Conservation (phyloP, 2,888 invertebrate genomes). For the Cremastinae sp. region DNA sequence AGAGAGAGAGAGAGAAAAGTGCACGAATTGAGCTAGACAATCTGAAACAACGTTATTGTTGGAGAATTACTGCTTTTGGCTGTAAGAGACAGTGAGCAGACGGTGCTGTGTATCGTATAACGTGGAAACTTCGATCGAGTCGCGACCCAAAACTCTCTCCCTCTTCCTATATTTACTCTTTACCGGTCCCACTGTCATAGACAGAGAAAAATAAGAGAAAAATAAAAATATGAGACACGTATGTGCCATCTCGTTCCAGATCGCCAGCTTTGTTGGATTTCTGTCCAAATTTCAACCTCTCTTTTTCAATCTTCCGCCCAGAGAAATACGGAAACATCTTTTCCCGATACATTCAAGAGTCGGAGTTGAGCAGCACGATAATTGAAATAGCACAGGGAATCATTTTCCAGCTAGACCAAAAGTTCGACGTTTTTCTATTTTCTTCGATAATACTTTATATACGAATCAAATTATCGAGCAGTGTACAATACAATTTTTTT, state of each 20-base stretch:
- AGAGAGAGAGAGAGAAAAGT: neutral
- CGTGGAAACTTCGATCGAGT: constrained; percentile 26
- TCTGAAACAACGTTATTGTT: constrained; percentile 47
- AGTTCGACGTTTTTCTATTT: no score
- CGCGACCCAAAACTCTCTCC: constrained; percentile 7
- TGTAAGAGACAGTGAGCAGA: constrained; percentile 39
- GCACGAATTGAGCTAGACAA: constrained; percentile 9
- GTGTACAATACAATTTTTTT: no score
- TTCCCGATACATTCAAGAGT: no score
- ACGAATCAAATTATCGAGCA: no score
- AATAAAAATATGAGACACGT: neutral
- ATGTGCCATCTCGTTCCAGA: neutral
- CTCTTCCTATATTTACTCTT: constrained; percentile 16
- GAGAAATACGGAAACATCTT: no score
- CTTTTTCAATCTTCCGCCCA: no score
- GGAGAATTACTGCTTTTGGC: constrained; percentile 32
- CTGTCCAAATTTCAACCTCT: no score
- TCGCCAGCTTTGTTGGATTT: neutral
- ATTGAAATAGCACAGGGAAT: no score
- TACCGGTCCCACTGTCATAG: constrained; percentile 1
- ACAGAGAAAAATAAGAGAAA: constrained; percentile 25
- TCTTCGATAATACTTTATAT: no score
- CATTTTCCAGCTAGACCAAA: no score
- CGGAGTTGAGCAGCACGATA: no score
- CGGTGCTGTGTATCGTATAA: constrained; percentile 18